Percentiles rank a stretch among this genome's conserved stretches.
phyloP scores from a whole-genome alignment of 2,888 invertebrate genomes.

The Acanthoscelides obtectus region DNA sequence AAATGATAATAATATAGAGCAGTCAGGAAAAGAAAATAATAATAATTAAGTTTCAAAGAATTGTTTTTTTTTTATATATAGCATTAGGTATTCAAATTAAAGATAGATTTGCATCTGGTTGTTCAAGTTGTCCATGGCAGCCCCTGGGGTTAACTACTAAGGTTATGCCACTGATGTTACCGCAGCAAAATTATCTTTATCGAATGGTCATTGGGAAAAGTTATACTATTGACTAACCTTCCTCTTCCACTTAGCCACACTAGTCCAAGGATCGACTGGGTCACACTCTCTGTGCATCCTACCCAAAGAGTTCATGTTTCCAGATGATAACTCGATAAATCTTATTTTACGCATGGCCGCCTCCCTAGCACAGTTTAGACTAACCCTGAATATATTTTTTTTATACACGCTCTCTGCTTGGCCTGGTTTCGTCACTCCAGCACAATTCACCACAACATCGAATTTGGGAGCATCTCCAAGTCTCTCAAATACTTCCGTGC shows the following conservation, averaged over 20 bases:
- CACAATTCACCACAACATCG: conserved; percentile 84
- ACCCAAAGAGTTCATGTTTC: conserved; percentile 73
- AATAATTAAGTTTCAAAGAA: too few relatives aligned
- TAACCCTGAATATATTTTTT: conserved; percentile 81
- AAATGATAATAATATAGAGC: too few relatives aligned
- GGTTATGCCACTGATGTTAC: too few relatives aligned
- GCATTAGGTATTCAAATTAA: too few relatives aligned
- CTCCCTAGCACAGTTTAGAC: conserved; percentile 75
- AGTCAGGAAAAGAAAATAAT: too few relatives aligned
- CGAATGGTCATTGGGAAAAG: too few relatives aligned
- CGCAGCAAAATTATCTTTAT: too few relatives aligned
- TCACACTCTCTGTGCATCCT: conserved; percentile 77
- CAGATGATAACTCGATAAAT: conserved; percentile 78
- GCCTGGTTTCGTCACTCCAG: conserved; percentile 84
- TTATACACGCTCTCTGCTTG: conserved; percentile 87
- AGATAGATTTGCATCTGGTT: too few relatives aligned
- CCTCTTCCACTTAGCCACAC: conserved; percentile 75
- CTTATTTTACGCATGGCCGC: conserved; percentile 65
- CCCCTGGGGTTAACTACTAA: too few relatives aligned
- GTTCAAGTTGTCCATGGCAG: too few relatives aligned
- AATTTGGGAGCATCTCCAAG: conserved; percentile 55
- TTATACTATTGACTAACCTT: conserved; percentile 47
- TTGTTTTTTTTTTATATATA: too few relatives aligned
- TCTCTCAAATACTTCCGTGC: conserved; percentile 68
- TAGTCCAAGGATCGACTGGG: conserved; percentile 80